phyloP scores from a whole-genome alignment of 2,888 invertebrate genomes.

The Ectemnius lituratus region DNA sequence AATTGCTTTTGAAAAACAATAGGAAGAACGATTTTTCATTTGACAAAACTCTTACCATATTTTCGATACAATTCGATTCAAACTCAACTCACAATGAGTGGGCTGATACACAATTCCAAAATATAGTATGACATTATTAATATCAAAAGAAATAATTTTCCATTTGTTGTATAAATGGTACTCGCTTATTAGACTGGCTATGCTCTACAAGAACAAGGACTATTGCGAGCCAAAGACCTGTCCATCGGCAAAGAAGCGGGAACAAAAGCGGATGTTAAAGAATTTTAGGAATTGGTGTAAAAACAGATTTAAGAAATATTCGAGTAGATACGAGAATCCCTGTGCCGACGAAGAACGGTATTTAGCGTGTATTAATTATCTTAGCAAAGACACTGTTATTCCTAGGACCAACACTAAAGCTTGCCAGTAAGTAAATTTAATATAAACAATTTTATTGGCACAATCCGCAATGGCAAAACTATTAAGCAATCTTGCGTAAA shows the following conservation, averaged over 20 bases:
- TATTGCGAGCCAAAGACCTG: conserved; percentile 56
- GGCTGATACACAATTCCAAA: too few relatives aligned
- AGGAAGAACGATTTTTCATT: not conserved
- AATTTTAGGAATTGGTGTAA: conserved; percentile 57
- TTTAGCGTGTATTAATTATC: conserved; percentile 67
- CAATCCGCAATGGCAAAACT: too few relatives aligned
- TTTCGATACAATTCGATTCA: not conserved
- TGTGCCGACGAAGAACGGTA: conserved; percentile 66
- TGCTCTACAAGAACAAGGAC: conserved; percentile 64
- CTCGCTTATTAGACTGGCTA: conserved; percentile 55
- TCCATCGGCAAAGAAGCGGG: conserved; percentile 10
- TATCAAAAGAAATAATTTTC: too few relatives aligned
- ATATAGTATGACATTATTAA: too few relatives aligned
- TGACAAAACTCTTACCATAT: not conserved
- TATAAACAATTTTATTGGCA: not conserved
- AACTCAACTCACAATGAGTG: too few relatives aligned
- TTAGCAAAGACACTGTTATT: conserved; percentile 61
- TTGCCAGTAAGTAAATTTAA: conserved; percentile 45
- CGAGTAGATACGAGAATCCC: conserved; percentile 51
- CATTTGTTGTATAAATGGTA: too few relatives aligned
- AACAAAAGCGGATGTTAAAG: not conserved
- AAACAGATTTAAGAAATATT: conserved; percentile 54
- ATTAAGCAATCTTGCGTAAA: too few relatives aligned
- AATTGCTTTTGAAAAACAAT: too few relatives aligned
- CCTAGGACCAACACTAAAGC: conserved; percentile 45